Percentiles rank a stretch among this genome's conserved stretches.
These are phyloP conservation scores for Theocolax elegans DNA, from an alignment of 1,140 invertebrate species.

Conservation along the genomic window DNA sequence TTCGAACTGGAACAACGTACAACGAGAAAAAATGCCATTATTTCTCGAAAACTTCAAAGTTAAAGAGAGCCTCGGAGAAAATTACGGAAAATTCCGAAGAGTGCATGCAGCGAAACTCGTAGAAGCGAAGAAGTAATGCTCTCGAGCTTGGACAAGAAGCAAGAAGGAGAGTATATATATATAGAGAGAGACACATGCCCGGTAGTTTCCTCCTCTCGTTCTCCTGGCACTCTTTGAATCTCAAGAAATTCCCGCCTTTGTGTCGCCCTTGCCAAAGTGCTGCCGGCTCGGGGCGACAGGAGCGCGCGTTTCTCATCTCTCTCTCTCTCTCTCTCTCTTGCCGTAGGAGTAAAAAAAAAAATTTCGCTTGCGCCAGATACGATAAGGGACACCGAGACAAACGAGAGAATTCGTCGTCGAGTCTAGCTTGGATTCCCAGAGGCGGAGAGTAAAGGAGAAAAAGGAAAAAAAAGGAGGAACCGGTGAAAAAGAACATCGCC, in stretches of 20 bases:
- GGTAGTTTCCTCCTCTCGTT: conserved; percentile 34
- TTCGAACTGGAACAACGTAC: too few relatives aligned
- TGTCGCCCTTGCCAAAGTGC: conserved; percentile 58
- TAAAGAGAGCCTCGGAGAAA: too few relatives aligned
- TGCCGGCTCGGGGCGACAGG: conserved; percentile 51
- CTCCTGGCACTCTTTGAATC: conserved; percentile 52
- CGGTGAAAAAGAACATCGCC: conserved; percentile 6
- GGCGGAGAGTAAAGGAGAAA: too few relatives aligned
- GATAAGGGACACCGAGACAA: not conserved
- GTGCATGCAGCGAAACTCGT: not conserved
- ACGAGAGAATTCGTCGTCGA: not conserved
- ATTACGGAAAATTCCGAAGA: too few relatives aligned
- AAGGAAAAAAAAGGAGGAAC: too few relatives aligned
- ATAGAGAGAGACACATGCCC: not conserved
- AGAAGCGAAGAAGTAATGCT: not conserved
- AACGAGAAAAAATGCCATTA: too few relatives aligned
- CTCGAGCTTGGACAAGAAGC: not conserved
- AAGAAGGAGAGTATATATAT: not conserved
- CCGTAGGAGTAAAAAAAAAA: conserved; percentile 8
- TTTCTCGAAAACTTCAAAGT: too few relatives aligned
- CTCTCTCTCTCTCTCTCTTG: not conserved
- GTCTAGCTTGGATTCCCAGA: too few relatives aligned
- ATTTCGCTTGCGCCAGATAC: conserved; percentile 16
- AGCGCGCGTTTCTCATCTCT: conserved; percentile 26
- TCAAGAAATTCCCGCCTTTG: conserved; percentile 59